Conservation (phyloP, 1,140 invertebrate species). For the Aporrectodea caliginosa region DNA sequence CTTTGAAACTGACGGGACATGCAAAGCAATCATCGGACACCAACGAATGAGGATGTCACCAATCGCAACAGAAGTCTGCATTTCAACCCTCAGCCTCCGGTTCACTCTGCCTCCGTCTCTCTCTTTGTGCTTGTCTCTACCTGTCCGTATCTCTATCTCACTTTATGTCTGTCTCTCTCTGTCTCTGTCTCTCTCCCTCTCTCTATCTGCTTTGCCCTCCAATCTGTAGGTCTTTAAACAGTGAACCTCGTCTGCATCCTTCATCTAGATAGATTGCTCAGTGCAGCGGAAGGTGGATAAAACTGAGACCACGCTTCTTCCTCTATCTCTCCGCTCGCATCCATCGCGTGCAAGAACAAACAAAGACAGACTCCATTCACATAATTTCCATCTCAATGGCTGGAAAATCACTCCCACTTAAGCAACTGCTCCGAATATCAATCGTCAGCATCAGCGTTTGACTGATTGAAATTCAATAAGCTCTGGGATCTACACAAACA, state of each 20-base stretch:
- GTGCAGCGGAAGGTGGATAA: background rate
- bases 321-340: too few species aligned
- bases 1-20: background rate
- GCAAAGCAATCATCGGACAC: background rate
- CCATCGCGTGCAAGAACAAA: background rate
- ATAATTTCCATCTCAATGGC: background rate
- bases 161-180: background rate
- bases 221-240: too few species aligned
- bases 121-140: too few species aligned
- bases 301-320: too few species aligned
- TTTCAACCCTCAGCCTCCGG: too few species aligned
- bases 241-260: too few species aligned
- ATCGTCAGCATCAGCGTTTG: background rate
- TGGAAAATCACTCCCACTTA: background rate
- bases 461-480: background rate
- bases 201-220: too few species aligned
- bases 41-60: background rate
- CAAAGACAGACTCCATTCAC: background rate
- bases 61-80: background rate
- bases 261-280: too few species aligned
- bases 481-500: too few species aligned
- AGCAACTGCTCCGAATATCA: background rate
- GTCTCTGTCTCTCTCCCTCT: background rate
- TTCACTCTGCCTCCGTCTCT: background rate
- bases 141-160: background rate